Percentiles rank a stretch among this genome's conserved stretches.
Evolutionary conservation across 2,113 vertebrate genomes (phyloP).

Genomic region (Nibea albiflora): DNA sequence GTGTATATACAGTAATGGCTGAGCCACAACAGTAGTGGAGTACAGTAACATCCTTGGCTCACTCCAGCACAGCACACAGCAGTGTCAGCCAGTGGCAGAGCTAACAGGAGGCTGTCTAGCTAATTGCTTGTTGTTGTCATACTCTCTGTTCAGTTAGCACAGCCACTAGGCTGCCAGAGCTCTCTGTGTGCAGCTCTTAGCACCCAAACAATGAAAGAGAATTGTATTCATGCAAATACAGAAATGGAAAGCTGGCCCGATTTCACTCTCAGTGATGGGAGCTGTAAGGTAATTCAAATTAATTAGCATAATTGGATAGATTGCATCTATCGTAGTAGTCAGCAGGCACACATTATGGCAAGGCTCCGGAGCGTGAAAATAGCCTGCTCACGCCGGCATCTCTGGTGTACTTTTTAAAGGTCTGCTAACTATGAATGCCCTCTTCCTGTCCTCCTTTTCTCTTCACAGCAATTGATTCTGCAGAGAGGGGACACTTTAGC

Average conservation of each 20-base stretch:
- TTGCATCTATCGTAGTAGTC: constrained; percentile 62
- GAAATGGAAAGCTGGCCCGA: constrained; percentile 53
- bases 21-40: constrained; percentile 29
- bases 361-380: constrained; percentile 65
- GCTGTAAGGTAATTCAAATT: constrained; percentile 69
- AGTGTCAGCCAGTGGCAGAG: constrained; percentile 65
- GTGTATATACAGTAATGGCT: constrained; percentile 40
- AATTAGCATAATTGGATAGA: constrained; percentile 72
- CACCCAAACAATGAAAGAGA: constrained; percentile 55
- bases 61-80: constrained; percentile 49
- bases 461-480: constrained; percentile 79
- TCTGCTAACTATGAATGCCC: constrained; percentile 77
- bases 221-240: constrained; percentile 52
- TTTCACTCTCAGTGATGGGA: constrained; percentile 51
- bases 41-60: constrained; percentile 52
- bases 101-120: constrained; percentile 72
- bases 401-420: constrained; percentile 75
- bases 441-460: constrained; percentile 74
- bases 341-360: constrained; percentile 57
- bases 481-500: constrained; percentile 75
- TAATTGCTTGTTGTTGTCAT: constrained; percentile 77
- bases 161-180: constrained; percentile 52
- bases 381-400: constrained; percentile 62
- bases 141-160: constrained; percentile 64
- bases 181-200: constrained; percentile 27